phyloP scores from a whole-genome alignment of 2,797 vertebrate genomes.

The Craterocephalus amniculus region DNA sequence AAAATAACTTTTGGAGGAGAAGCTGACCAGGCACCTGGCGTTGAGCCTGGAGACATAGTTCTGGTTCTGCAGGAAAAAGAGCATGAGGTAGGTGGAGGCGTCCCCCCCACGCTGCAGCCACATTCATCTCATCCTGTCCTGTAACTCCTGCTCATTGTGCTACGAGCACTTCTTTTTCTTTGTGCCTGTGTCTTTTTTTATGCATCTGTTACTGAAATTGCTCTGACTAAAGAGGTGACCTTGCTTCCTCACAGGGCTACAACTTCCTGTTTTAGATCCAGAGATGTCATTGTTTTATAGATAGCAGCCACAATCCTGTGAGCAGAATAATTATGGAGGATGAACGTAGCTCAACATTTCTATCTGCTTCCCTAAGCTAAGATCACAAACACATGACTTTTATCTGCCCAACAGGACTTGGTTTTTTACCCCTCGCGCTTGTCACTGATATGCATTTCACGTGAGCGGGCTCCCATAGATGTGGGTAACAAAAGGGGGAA shows the following conservation, averaged over 20 bases:
- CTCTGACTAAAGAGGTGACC: rapidly evolving
- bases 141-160: neutral
- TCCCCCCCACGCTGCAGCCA: neutral
- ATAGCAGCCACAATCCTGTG: too few species aligned
- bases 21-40: conserved; percentile 94
- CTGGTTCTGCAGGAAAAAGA: conserved; percentile 97
- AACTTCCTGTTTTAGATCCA: neutral
- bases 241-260: rapidly evolving
- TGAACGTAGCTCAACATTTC: neutral
- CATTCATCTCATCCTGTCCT: neutral
- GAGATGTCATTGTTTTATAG: neutral
- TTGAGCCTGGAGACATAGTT: conserved; percentile 97
- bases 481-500: neutral
- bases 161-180: neutral
- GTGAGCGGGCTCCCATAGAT: neutral
- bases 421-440: neutral
- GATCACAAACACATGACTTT: neutral
- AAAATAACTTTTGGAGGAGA: conserved; percentile 98
- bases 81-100: conserved; percentile 87
- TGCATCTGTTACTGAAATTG: neutral
- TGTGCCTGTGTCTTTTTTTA: rapidly evolving
- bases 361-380: neutral
- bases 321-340: neutral
- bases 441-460: neutral
- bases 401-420: too few species aligned